These are phyloP conservation scores for Neoarius graeffei DNA, from an alignment of 2,113 vertebrate genomes.

Conservation along the genomic window DNA sequence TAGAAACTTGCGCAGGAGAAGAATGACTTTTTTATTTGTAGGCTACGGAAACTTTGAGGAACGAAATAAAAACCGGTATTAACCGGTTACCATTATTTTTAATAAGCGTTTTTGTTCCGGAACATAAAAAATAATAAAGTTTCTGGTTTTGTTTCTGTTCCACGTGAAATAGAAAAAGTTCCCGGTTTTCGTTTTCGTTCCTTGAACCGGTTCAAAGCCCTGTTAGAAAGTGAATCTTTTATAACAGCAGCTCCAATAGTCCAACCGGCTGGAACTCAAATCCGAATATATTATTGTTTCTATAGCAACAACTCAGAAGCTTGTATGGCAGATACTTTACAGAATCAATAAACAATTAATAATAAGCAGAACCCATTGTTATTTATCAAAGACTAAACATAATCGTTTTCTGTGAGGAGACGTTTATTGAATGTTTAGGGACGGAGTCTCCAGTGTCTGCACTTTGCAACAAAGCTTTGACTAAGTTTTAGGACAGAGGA, in stretches of 20 bases:
- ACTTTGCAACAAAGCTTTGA: neutral
- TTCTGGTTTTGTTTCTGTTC: too few relatives aligned
- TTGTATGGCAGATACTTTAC: neutral
- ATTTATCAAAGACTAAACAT: neutral
- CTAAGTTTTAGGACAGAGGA: neutral
- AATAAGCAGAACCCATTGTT: neutral
- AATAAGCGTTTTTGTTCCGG: too few relatives aligned
- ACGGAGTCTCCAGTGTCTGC: neutral
- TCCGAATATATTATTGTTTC: neutral
- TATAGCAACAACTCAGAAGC: neutral
- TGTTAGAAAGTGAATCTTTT: neutral
- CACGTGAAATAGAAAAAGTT: too few relatives aligned
- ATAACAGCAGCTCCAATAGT: neutral
- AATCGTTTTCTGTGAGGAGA: neutral
- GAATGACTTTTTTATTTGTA: too few relatives aligned
- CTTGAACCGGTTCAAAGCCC: too few relatives aligned
- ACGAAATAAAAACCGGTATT: too few relatives aligned
- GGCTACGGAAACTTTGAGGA: too few relatives aligned
- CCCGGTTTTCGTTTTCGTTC: too few relatives aligned
- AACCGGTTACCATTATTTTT: too few relatives aligned
- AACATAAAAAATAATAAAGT: too few relatives aligned
- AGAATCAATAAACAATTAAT: neutral
- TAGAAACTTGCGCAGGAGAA: too few relatives aligned
- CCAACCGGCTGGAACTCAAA: neutral
- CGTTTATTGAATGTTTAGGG: neutral